Evolutionary conservation across 2,113 vertebrate genomes (phyloP), one percentile per base, ranked within the genome.

Genomic region (Scomber scombrus): DNA sequence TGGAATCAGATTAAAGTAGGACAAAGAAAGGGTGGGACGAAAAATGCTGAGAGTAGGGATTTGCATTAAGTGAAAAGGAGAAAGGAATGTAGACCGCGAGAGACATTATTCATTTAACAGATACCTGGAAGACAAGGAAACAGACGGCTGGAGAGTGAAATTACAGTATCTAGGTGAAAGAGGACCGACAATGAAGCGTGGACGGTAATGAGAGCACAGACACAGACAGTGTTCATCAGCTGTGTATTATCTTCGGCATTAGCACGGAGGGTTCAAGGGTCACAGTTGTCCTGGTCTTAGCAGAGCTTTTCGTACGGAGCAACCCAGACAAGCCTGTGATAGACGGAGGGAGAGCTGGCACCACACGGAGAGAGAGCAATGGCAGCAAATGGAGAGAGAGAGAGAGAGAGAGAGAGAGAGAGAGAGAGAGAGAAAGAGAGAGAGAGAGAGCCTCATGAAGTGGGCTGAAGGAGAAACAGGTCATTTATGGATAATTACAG

Each of bases 1-100:
- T 51, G 47, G 85, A 80, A 86, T 85, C 61, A 78, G 85, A 83
- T 92, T 89, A 80, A 93, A 92, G 89, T 85, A 90, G 87, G 91
- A 80, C 87, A 89, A 83, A 91, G 84, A 85, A 87, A 50, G 13
- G 45, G 71, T 16, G 49, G 70, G 57, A 66, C 16, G 10, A 61
- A 45, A 83, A 90, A 88, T 88, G 88, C 85, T 90, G 86, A 90
- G 85, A 74, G 67, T 75, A 51, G 73, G 74, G 78, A 83, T 90
- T 91, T 87, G 73, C 77, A 88, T 85, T 77, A 85, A 84, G 85
- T 68, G 51, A 73, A 86, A 75, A 80, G 70, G 67, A 82, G 76
- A 75, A 85, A 26, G 75, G 54, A 62, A 69, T 4, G 64, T 82
- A 82, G 69, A 81, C 56, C 12, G 64, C 64, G 13, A 65, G 73